These are phyloP conservation scores for Dicranocentrus wangi DNA, from an alignment of 2,888 invertebrate genomes.

Conservation along the genomic window DNA sequence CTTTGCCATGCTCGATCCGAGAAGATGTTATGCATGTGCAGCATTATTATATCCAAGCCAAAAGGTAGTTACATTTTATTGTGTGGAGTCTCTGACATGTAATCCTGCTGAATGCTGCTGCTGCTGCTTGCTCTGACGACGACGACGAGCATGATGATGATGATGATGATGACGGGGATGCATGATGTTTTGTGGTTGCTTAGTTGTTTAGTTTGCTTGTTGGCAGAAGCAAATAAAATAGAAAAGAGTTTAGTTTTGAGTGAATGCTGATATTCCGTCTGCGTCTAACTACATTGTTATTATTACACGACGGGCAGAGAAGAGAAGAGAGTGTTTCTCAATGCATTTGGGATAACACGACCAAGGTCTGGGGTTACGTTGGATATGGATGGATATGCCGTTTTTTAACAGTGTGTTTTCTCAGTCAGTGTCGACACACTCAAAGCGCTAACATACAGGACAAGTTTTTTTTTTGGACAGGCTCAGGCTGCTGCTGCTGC, in stretches of 20 bases:
- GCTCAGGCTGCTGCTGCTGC: no score
- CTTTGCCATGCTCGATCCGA: no score
- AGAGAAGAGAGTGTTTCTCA: constrained; percentile 7
- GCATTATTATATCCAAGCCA: background rate
- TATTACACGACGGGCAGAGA: background rate
- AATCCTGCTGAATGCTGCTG: no score
- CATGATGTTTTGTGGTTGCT: constrained; percentile 32
- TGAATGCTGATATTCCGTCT: no score
- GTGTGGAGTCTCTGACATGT: background rate
- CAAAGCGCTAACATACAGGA: constrained; percentile 6
- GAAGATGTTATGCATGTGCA: no score
- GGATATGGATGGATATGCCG: constrained; percentile 27
- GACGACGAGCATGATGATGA: constrained; percentile 1
- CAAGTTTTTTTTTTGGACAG: constrained; percentile 22
- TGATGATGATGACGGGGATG: constrained; percentile 20
- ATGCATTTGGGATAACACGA: background rate
- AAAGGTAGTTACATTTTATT: constrained; percentile 9
- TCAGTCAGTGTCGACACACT: background rate
- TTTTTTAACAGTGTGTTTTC: constrained; percentile 1
- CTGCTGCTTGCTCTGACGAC: constrained; percentile 9
- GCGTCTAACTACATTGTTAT: constrained; percentile 3
- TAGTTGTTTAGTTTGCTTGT: background rate
- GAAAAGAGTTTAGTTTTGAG: constrained; percentile 9
- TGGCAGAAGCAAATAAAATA: background rate
- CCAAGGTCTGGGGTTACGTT: background rate